Conservation (phyloP, 2,797 vertebrate species). For the Poecilia velifera region DNA sequence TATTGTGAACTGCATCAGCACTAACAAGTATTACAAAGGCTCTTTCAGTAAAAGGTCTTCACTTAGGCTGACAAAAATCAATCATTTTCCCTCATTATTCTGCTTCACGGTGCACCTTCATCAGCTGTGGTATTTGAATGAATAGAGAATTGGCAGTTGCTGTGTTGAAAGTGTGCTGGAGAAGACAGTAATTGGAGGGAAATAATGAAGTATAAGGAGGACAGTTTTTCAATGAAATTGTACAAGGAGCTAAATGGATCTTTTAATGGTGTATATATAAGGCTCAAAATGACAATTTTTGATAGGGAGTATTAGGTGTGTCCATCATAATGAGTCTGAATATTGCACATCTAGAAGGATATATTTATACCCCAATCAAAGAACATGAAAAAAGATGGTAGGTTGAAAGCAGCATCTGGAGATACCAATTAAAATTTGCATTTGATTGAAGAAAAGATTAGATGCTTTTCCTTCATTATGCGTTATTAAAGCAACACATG, state of each 20-base stretch:
- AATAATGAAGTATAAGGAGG: slow-evolving; percentile 5
- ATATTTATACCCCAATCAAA: slow-evolving; percentile 44
- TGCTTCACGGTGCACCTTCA: slow-evolving; percentile 43
- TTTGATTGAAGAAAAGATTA: slow-evolving; percentile 67
- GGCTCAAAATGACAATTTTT: not conserved
- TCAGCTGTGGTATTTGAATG: slow-evolving; percentile 39
- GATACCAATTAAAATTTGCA: slow-evolving; percentile 75
- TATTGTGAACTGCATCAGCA: slow-evolving; percentile 43
- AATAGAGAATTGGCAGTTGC: slow-evolving; percentile 32
- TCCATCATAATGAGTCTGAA: slow-evolving; percentile 20
- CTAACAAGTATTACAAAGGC: slow-evolving; percentile 27
- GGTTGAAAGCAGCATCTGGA: slow-evolving; percentile 65
- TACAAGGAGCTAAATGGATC: slow-evolving; percentile 7
- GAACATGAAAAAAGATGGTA: slow-evolving; percentile 25
- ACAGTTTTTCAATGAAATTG: slow-evolving; percentile 17
- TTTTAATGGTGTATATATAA: not conserved
- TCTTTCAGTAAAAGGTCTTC: slow-evolving; percentile 20
- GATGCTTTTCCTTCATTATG: slow-evolving; percentile 71
- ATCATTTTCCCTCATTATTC: slow-evolving; percentile 51
- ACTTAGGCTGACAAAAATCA: slow-evolving; percentile 35
- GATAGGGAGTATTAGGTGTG: not conserved
- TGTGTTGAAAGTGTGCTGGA: slow-evolving; percentile 32
- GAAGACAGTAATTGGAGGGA: slow-evolving; percentile 35
- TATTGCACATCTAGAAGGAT: slow-evolving; percentile 29
- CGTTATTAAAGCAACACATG: slow-evolving; percentile 72